phyloP scores from a whole-genome alignment of 2,797 vertebrate genomes.

The Mus minutoides region DNA sequence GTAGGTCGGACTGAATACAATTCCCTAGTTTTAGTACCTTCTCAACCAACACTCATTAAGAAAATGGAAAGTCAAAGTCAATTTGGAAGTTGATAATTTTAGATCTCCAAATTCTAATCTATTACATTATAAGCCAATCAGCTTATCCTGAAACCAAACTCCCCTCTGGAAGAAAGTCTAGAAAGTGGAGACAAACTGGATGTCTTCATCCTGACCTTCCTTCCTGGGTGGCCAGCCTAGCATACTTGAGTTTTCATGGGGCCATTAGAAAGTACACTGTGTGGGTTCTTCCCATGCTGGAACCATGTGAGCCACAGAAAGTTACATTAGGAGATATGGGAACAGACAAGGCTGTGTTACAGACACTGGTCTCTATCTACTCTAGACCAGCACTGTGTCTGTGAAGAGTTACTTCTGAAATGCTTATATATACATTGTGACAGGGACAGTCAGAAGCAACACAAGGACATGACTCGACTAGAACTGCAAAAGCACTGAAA shows the following conservation, averaged over 20 bases:
- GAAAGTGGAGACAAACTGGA: background rate
- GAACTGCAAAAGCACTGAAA: background rate
- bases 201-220: background rate
- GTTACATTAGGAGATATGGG: slow-evolving; percentile 6
- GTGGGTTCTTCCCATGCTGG: background rate
- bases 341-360: background rate
- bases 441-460: background rate
- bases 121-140: slow-evolving; percentile 13
- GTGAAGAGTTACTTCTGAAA: background rate
- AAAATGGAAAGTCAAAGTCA: slow-evolving; percentile 28
- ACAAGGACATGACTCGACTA: background rate
- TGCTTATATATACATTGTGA: background rate
- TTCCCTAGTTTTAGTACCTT: background rate
- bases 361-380: background rate
- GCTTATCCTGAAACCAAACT: background rate
- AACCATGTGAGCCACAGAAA: background rate
- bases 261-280: background rate
- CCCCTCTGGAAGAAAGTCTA: background rate
- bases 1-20: background rate
- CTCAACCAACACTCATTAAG: slow-evolving; percentile 8
- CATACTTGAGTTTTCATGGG: background rate
- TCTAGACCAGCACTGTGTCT: background rate
- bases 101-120: slow-evolving; percentile 33
- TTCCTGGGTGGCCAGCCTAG: background rate
- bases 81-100: slow-evolving; percentile 35